phyloP scores from a whole-genome alignment of 2,888 invertebrate genomes.

The Buathra laborator region DNA sequence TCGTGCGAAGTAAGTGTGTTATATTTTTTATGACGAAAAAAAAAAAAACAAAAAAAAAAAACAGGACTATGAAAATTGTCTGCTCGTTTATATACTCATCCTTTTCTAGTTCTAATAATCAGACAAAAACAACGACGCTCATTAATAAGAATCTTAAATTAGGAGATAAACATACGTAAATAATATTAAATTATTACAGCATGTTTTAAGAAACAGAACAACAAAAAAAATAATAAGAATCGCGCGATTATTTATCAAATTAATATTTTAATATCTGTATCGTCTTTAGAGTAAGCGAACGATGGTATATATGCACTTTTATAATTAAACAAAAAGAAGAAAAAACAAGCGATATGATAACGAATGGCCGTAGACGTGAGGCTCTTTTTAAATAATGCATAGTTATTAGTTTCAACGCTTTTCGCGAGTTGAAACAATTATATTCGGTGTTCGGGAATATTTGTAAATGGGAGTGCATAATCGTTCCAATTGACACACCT shows the following conservation, averaged over 20 bases:
- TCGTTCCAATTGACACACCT: background rate
- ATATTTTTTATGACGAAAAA: conserved; percentile 23
- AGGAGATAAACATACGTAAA: conserved; percentile 46
- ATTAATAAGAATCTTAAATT: conserved; percentile 51
- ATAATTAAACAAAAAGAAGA: conserved; percentile 34
- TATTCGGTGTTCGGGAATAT: background rate
- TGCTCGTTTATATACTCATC: conserved; percentile 67
- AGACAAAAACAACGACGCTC: conserved; percentile 71
- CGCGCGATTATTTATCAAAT: conserved; percentile 71
- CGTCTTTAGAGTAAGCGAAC: conserved; percentile 63
- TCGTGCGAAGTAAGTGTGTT: conserved; percentile 7
- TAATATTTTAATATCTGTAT: conserved; percentile 73
- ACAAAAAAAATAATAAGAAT: conserved; percentile 31
- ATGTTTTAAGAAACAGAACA: conserved; percentile 27
- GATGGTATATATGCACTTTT: conserved; percentile 59
- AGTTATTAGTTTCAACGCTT: conserved; percentile 1
- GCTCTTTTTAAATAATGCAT: conserved; percentile 37
- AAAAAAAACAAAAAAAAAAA: conserved; percentile 14
- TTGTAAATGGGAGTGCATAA: background rate
- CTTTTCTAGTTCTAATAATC: conserved; percentile 72
- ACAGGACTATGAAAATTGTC: conserved; percentile 30
- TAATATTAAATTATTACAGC: conserved; percentile 45
- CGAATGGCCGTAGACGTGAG: conserved; percentile 18
- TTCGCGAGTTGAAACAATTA: background rate
- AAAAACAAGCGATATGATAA: conserved; percentile 40